These are phyloP conservation scores for Phallusia fumigata DNA, from an alignment of 23 tunicate species.

Conservation along the genomic window DNA sequence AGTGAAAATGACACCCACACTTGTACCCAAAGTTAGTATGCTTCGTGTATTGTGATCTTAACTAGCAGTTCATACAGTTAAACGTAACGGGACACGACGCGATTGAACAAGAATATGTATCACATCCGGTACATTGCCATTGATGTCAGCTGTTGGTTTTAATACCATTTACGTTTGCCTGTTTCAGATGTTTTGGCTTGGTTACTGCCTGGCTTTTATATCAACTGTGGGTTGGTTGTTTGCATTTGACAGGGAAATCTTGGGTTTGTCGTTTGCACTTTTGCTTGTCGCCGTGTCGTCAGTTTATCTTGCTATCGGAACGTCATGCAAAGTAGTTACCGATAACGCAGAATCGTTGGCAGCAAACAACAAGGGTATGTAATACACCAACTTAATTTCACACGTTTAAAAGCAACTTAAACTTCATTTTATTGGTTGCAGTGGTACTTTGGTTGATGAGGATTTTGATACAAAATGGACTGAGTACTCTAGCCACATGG, in stretches of 20 bases:
- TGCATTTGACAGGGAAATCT: constrained; percentile 75
- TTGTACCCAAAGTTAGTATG: constrained; percentile 19
- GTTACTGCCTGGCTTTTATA: constrained; percentile 41
- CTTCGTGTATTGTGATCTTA: background rate
- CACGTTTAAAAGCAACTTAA: background rate
- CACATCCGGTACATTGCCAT: too few species aligned
- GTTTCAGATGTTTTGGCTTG: constrained; percentile 40
- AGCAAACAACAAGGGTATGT: background rate
- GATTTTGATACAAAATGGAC: constrained; percentile 56
- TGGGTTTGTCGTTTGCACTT: constrained; percentile 45
- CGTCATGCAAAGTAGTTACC: constrained; percentile 47
- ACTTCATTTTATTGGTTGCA: background rate
- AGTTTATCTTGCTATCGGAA: constrained; percentile 42
- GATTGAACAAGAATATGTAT: too few species aligned
- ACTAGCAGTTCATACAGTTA: background rate
- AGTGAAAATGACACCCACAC: constrained; percentile 34
- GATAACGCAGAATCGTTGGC: constrained; percentile 14
- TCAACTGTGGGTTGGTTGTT: constrained; percentile 70
- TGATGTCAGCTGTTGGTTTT: too few species aligned
- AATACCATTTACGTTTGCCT: too few species aligned
- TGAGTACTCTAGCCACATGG: constrained; percentile 53
- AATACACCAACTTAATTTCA: background rate
- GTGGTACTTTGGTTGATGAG: constrained; percentile 46
- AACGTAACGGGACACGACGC: too few species aligned
- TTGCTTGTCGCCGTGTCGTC: constrained; percentile 34